Base-by-base conservation (phyloP, 2,113 vertebrate species). In the Peromyscus leucopus region DNA sequence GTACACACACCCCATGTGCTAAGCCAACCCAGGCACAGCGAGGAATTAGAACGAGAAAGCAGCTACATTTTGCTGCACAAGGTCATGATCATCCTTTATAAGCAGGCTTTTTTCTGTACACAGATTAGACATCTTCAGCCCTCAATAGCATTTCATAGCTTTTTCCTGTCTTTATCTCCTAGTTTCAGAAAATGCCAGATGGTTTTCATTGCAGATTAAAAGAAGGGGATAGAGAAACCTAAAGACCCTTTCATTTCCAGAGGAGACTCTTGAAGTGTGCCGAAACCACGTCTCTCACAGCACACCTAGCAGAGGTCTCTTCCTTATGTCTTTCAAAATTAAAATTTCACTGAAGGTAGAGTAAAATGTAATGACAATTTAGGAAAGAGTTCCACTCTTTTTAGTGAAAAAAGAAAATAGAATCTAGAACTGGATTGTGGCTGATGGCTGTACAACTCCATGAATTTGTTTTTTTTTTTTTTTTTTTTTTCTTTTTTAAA, bases 101-200 rank as follows among this genome's bases (percentile, higher is more conserved):
- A 93, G 33, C 26, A 46, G 71, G 10, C 33, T 88, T 92, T 90
- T 69, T 83, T 36, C 86, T 88, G 12, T 59, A 63, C 28, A 89
- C 31, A 85, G 48, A 76, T 76, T 89, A 91, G 85, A 48, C 19
- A 91, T 89, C 63, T 91, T 80, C 67, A 90, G 51, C 33, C 79
- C 76, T 85, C 46, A 82, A 33, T 24, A 86, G 22, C 65, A 89
- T 57, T 89, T 91, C 39, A 94, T 31, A 84, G 63, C 28, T 86
- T 51, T 19, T 82, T 85, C 67, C 74, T 82, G 63, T 89, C 75
- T 96, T 90, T 65, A 91, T 94, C 36, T 39, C 90, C 61, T 42
- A 48, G 51, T n/a, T 92, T 92, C 90, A 84, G 84, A 94, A 95
- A 75, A 89, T 82, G 61, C 19, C 79, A 57, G 91, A 85, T 94